Conservation (phyloP, 2,113 vertebrate genomes). For the Tetrao urogallus region DNA sequence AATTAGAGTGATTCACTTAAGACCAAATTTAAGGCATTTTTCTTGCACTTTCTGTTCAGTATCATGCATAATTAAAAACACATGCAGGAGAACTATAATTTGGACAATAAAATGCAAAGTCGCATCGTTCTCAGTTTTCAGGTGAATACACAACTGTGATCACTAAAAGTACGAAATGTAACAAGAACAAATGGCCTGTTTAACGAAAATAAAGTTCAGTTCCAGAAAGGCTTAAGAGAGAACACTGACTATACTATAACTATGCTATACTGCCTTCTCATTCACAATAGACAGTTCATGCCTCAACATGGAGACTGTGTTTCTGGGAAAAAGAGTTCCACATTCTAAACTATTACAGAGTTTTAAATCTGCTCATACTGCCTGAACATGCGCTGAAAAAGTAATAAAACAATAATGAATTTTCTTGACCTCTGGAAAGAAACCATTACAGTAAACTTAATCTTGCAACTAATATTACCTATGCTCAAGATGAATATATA, state of each 20-base stretch:
- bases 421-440: not conserved
- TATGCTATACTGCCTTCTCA: not conserved
- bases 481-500: not conserved
- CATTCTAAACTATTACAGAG: not conserved
- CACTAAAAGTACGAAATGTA: not conserved
- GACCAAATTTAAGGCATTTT: not conserved
- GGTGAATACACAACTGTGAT: not conserved
- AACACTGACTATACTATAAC: not conserved
- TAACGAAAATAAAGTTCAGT: not conserved
- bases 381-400: constrained; percentile 12
- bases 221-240: not conserved
- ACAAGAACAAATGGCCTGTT: not conserved
- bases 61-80: not conserved
- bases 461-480: not conserved
- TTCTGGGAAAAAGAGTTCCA: not conserved
- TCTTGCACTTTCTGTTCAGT: not conserved
- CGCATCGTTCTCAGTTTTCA: not conserved
- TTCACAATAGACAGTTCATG: not conserved
- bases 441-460: not conserved
- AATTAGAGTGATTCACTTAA: not conserved
- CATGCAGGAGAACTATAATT: not conserved
- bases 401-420: not conserved
- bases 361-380: not conserved
- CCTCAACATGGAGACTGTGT: not conserved
- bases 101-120: not conserved